Evolutionary conservation across 2,113 vertebrate species (phyloP), one percentile per base, ranked within the genome.

Genomic region (Dromaius novaehollandiae): DNA sequence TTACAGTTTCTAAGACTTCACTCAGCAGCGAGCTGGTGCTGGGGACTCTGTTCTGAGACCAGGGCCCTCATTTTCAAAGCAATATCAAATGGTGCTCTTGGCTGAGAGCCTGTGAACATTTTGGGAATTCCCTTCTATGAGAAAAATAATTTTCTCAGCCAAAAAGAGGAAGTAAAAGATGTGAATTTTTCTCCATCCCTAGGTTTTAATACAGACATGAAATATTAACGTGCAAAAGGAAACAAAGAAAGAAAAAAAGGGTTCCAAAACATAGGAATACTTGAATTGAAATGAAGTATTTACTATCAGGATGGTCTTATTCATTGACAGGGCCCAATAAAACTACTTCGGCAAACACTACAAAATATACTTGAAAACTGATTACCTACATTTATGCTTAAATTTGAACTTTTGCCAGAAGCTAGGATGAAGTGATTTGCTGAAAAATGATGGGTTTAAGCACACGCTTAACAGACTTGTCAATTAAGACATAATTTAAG

Each of bases 181-280:
- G 3, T 21, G 22, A 40, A 66, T 73, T 81, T 34, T 56, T 40
- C 22, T 86, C 4, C 13, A 34, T 42, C 22, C 14, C 1, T 46
- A 42, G 30, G 1, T 69, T 89, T 63, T 63, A 48, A 64, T 25
- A 44, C 4, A 40, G 30, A 11, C 24, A 60, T 32, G 42, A 69
- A 38, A 42, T 28, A 38, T 63, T 58, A 5, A n/a, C 1, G 7
- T 21, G 13, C 1, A 76, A 91, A 93, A n/a, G 3, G 18, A 40
- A 9, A 60, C 6, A 22, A 64, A 21, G 2, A 7, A 36, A 51
- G 14, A 24, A 19, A 66, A 36, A 8, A 36, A 38, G 6, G 6
- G 30, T 2, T n/a, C 7, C 4, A 13, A 82, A 89, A 4, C 0
- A 1, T 22, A 60, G 3, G 13, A 51, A 60, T 68, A 13, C 3